A percentile compares a stretch with the other conserved stretches of the same genome.
These are phyloP conservation scores for Crioceris asparagi DNA, from an alignment of 2,888 invertebrate genomes.

Conservation along the genomic window DNA sequence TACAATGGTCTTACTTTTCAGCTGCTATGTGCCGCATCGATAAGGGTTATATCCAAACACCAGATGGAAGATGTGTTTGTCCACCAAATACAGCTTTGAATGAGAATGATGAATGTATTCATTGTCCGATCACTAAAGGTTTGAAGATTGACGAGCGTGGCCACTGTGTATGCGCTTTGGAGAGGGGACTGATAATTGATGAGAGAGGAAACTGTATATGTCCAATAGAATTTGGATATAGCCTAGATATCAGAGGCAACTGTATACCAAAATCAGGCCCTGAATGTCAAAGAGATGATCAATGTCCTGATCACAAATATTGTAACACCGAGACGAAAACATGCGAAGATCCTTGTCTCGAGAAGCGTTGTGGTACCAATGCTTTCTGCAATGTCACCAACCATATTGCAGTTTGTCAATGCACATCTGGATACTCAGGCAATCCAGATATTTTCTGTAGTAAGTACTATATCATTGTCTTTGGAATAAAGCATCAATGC, in stretches of 20 bases:
- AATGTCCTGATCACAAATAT: conserved; percentile 66
- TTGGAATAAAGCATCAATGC: too few relatives aligned
- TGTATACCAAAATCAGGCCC: conserved; percentile 44
- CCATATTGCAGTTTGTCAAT: conserved; percentile 68
- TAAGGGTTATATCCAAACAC: conserved; percentile 55
- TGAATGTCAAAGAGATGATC: conserved; percentile 58
- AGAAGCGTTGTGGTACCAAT: conserved; percentile 62
- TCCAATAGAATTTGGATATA: conserved; percentile 57
- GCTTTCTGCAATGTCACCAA: conserved; percentile 68
- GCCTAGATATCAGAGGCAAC: conserved; percentile 48
- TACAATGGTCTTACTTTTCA: conserved; percentile 27
- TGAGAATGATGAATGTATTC: conserved; percentile 65
- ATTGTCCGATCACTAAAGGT: conserved; percentile 61
- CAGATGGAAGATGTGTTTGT: conserved; percentile 61
- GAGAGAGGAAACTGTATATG: conserved; percentile 69
- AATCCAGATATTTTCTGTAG: conserved; percentile 67
- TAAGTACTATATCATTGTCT: too few relatives aligned
- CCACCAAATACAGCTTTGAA: conserved; percentile 67
- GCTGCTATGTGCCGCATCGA: conserved; percentile 53
- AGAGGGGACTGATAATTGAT: conserved; percentile 66
- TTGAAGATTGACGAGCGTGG: conserved; percentile 65
- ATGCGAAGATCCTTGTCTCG: conserved; percentile 70
- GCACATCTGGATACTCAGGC: conserved; percentile 65
- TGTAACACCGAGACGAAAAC: conserved; percentile 59
- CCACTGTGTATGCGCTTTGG: conserved; percentile 71